Conservation (phyloP, 1,140 invertebrate species). For the Eufriesea mexicana region DNA sequence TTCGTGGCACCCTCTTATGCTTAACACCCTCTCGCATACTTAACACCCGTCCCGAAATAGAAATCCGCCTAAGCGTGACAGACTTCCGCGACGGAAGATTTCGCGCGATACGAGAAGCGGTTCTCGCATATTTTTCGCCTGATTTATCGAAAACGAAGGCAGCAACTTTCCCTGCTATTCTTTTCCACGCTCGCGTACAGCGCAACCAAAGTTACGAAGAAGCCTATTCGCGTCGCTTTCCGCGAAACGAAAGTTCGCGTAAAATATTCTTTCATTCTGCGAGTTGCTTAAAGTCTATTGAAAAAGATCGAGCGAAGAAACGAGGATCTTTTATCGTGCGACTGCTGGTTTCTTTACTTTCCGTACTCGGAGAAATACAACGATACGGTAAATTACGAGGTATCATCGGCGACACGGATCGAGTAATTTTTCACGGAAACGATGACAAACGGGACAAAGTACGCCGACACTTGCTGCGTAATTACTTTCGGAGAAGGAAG, state of each 20-base stretch:
- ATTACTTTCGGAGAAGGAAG: constrained; percentile 34
- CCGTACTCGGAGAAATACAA: background rate
- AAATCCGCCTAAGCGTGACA: background rate
- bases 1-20: background rate
- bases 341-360: background rate
- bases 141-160: constrained; percentile 12
- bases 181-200: background rate
- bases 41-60: background rate
- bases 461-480: constrained; percentile 1
- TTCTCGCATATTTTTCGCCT: background rate
- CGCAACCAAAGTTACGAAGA: background rate
- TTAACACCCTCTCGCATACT: background rate
- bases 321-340: too few relatives aligned
- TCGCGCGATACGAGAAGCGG: background rate
- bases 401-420: background rate
- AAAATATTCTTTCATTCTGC: constrained; percentile 12
- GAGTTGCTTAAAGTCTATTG: background rate
- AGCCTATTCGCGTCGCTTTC: constrained; percentile 26
- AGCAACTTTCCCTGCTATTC: constrained; percentile 9
- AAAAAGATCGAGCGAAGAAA: background rate
- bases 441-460: background rate
- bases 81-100: background rate
- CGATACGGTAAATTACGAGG: background rate
- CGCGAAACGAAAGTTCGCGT: background rate
- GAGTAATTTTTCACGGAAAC: background rate